Base-by-base conservation (phyloP, 2,797 vertebrate species). In the Takifugu rubripes region DNA sequence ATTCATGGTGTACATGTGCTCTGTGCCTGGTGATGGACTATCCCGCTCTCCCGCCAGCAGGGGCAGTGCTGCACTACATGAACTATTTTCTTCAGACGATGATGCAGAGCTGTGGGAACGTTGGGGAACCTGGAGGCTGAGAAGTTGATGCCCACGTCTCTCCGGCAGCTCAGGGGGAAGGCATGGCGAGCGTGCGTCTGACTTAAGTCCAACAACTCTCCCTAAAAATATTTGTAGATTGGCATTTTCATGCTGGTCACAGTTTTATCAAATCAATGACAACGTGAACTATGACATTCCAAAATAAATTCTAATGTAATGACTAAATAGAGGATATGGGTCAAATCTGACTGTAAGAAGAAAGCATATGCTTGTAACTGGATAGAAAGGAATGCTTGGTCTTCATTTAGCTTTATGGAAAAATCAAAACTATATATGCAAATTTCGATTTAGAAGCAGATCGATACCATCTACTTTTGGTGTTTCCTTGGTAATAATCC, bases 51-150 rank as follows among this genome's bases (percentile, higher is more conserved):
- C 92, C 0, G 94, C 93, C 73, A 99, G 85, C 53, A 99, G 84
- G 25, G 97, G 97, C 47, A 98, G 82, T 0, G 92, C 95, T 14
- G 97, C 96, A 40, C 96, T 98, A 26, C 93, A 98, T 25, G 94
- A 94, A 62, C 95, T 98, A 1, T 94, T 98, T 68, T 98, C 97
- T 64, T 98, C 97, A 0, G 95, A 98, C 29, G 97, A 97, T 0
- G 96, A 97, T 0, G 96, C 95, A 0, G 96, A 97, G 78, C 96
- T 99, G 49, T 98, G 97, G 56, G 94, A 95, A 49, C 93, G 92
- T 16, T 93, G 83, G 0, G 97, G 96, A 9, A 99, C 96, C 75
- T 97, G 95, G 2, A 99, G 92, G 72, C 94, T 96, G 29, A 97
- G 88, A 61, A 92, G 94, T 25, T 94, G 95, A 49, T 92, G 91